Evolutionary conservation across 2,888 invertebrate genomes (phyloP).

Genomic region (Plebejus argus): DNA sequence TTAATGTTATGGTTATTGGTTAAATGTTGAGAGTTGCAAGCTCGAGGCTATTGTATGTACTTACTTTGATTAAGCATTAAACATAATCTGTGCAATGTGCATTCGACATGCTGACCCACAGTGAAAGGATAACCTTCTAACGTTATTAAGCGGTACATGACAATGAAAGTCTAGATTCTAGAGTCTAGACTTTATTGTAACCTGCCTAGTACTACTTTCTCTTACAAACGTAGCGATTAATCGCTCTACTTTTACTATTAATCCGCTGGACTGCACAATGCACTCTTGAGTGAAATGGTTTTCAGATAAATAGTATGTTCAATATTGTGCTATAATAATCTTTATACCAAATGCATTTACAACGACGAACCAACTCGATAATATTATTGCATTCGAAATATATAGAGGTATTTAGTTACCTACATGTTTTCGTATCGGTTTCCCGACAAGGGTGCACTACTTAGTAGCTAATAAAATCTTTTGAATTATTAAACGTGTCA

Average conservation of each 20-base stretch:
- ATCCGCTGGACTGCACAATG: conserved; percentile 13
- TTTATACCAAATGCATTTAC: background rate
- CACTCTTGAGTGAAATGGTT: background rate
- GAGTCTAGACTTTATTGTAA: conserved; percentile 19
- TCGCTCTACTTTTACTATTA: conserved; percentile 27
- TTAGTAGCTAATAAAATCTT: background rate
- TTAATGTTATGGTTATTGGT: too few relatives aligned
- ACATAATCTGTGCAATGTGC: background rate
- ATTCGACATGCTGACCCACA: conserved; percentile 9
- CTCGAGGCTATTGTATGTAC: too few relatives aligned
- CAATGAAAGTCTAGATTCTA: conserved; percentile 18
- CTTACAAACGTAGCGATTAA: conserved; percentile 17
- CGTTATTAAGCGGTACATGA: conserved; percentile 27
- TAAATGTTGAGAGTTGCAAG: too few relatives aligned
- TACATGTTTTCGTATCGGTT: too few relatives aligned
- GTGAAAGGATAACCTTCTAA: conserved; percentile 30
- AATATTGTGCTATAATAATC: background rate
- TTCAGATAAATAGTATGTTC: background rate
- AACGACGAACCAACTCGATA: background rate
- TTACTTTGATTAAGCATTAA: too few relatives aligned
- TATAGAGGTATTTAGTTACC: too few relatives aligned
- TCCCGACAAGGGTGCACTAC: background rate
- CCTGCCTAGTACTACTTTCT: conserved; percentile 21
- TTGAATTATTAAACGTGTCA: too few relatives aligned
- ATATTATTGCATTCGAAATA: background rate